Base-by-base conservation (phyloP, 2,797 vertebrate genomes). In the Sebastes alutus region DNA sequence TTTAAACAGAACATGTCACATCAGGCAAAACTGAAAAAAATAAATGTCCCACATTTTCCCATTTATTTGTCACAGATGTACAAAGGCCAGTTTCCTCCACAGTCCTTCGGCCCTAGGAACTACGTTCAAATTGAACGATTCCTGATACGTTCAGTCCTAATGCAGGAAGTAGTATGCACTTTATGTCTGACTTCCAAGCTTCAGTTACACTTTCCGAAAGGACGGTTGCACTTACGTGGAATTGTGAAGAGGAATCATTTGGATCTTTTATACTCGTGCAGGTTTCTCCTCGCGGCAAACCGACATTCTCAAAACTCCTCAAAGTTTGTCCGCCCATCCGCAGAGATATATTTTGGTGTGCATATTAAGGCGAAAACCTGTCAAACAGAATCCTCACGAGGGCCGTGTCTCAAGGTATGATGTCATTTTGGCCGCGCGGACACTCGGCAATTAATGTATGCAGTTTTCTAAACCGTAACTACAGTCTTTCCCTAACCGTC, bases 291-390 rank as follows among this genome's bases (percentile, higher is more conserved):
- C 7, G 7, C 46, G 3, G 46, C 7, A 49, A 49, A 49, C 18
- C 16, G 18, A 49, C 46, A 49, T 49, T 49, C 46, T 49, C 46
- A 49, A 49, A 49, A 49, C 46, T 49, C 7, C 18, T 49, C 46
- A 49, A 49, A 49, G 46, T 1, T 49, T 0, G 0, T 0, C 46
- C 7, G 0, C 18, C 46, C 46, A 49, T 20, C 46, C 42, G 16
- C 42, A 46, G 0, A 18, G 42, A 46, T 4, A 46, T 0, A 46
- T 46, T 0, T 46, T 46, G 38, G 0, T 42, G 38, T 42, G 42
- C 42, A 46, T 46, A 23, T 23, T 23, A 23, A 42, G 38, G 38
- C 2, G 0, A 42, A 46, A 46, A 46, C 1, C 42, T 46, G 42
- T 46, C 42, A 46, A 46, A 46, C 16, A 7, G 42, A 46, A 46